phyloP scores from a whole-genome alignment of 35 echinoderm and acorn worm species.

The Lytechinus pictus region DNA sequence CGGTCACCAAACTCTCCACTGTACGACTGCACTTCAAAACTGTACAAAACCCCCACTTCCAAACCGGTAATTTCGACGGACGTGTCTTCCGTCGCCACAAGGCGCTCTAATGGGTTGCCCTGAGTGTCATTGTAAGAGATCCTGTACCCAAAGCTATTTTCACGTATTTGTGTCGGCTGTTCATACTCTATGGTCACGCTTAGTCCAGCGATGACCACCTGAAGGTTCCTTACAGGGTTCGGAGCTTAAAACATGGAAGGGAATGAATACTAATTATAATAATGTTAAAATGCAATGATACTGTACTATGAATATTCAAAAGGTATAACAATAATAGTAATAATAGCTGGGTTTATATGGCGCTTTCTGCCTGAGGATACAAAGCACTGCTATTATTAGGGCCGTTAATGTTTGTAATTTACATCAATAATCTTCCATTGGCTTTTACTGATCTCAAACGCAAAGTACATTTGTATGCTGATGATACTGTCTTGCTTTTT shows the following conservation, averaged over 20 bases:
- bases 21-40: not conserved
- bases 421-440: too few species aligned
- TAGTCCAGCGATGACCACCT: not conserved
- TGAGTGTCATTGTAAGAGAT: not conserved
- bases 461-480: too few species aligned
- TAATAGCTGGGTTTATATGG: too few species aligned
- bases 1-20: not conserved
- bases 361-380: too few species aligned
- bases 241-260: not conserved
- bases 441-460: too few species aligned
- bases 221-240: not conserved
- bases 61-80: not conserved
- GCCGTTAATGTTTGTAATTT: too few species aligned
- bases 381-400: too few species aligned
- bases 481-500: too few species aligned
- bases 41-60: not conserved
- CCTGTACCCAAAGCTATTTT: not conserved
- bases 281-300: too few species aligned
- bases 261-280: not conserved
- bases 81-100: not conserved
- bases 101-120: not conserved
- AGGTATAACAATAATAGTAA: too few species aligned
- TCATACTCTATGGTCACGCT: not conserved
- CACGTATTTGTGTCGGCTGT: not conserved
- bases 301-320: too few species aligned